Conservation (phyloP, 2,113 vertebrate genomes). For the Hippopotamus amphibius region DNA sequence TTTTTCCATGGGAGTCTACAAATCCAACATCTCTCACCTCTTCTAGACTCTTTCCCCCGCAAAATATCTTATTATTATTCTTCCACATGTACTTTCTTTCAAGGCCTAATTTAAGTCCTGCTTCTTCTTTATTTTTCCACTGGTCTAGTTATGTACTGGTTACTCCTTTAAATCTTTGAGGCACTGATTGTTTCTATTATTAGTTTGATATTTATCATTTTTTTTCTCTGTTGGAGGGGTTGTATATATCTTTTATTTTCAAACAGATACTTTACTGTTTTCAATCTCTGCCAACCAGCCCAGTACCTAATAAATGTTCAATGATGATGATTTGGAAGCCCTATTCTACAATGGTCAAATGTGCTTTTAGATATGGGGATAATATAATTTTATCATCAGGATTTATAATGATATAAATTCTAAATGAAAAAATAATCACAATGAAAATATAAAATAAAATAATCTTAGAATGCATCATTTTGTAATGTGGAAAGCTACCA, state of each 20-base stretch:
- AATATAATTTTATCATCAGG: constrained; percentile 4
- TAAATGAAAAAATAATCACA: constrained; percentile 30
- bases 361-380: not conserved
- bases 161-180: not conserved
- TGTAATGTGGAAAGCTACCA: constrained; percentile 12
- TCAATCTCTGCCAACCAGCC: not conserved
- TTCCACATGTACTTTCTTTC: not conserved
- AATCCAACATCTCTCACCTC: not conserved
- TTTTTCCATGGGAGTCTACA: constrained; percentile 32
- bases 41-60: not conserved
- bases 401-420: constrained; percentile 43
- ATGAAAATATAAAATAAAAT: constrained; percentile 31
- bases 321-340: not conserved
- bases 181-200: not conserved
- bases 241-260: not conserved
- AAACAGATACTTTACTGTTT: not conserved
- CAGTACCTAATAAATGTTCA: constrained; percentile 9
- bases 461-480: constrained; percentile 37
- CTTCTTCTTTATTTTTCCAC: not conserved
- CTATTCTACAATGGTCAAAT: not conserved
- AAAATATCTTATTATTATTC: not conserved
- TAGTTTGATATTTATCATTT: constrained; percentile 31
- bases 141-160: not conserved
- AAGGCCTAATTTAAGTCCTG: not conserved
- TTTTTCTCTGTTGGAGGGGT: not conserved